Evolutionary conservation across 2,113 vertebrate genomes (phyloP).

Genomic region (Pogona vitticeps): DNA sequence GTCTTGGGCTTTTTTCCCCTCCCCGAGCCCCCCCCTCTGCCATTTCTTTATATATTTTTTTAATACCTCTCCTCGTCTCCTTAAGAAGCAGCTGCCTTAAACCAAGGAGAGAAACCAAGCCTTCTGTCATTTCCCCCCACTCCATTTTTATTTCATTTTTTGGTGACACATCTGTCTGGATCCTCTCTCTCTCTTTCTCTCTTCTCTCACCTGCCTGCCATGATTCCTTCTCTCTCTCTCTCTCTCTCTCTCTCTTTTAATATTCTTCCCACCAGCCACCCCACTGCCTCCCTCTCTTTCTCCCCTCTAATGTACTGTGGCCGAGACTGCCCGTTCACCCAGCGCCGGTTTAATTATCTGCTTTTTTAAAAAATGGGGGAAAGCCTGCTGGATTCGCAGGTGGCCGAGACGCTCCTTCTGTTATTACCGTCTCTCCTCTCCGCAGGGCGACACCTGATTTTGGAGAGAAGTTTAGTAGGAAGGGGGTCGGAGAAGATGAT

Average conservation of each 20-base stretch:
- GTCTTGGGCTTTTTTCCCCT: slow-evolving; percentile 71
- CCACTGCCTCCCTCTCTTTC: background rate
- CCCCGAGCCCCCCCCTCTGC: background rate
- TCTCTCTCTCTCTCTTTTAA: background rate
- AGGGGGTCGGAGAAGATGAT: background rate
- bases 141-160: background rate
- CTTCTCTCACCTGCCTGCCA: slow-evolving; percentile 2
- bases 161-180: too few relatives aligned
- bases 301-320: background rate
- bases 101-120: slow-evolving; percentile 68
- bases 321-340: background rate
- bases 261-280: background rate
- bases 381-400: background rate
- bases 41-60: background rate
- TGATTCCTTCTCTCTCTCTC: slow-evolving; percentile 35
- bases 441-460: slow-evolving; percentile 47
- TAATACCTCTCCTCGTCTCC: slow-evolving; percentile 83
- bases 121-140: background rate
- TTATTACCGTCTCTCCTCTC: slow-evolving; percentile 20
- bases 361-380: background rate
- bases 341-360: background rate
- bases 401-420: background rate
- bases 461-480: background rate
- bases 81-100: slow-evolving; percentile 83
- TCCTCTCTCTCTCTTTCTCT: background rate